Conservation (phyloP, 2,797 vertebrate species). For the Hypotaenidia philippensis region DNA sequence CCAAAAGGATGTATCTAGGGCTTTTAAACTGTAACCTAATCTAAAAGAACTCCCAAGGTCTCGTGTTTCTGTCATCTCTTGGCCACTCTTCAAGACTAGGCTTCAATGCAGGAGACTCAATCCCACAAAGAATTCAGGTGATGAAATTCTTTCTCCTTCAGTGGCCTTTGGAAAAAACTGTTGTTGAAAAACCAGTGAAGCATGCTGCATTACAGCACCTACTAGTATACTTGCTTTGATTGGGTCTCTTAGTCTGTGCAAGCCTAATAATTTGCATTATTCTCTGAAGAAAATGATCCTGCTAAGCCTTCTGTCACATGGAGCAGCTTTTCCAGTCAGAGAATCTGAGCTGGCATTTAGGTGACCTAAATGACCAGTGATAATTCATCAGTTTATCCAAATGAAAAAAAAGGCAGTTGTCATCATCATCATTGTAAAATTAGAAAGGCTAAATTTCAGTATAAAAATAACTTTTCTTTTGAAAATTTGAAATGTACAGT, state of each 20-base stretch:
- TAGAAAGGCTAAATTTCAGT: not conserved
- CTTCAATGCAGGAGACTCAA: not conserved
- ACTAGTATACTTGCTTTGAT: not conserved
- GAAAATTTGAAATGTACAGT: not conserved
- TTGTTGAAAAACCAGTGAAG: not conserved
- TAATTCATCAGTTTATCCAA: not conserved
- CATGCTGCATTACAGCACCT: not conserved
- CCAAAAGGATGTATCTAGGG: rapidly evolving
- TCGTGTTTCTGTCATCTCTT: not conserved
- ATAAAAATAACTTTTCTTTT: not conserved
- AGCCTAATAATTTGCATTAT: not conserved
- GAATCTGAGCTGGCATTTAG: conserved; percentile 27
- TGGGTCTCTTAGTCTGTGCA: not conserved
- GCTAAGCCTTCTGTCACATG: conserved; percentile 13
- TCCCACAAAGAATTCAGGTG: not conserved
- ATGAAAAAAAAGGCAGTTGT: not conserved
- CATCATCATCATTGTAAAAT: not conserved
- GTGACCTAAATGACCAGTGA: conserved; percentile 59
- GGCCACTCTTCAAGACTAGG: not conserved
- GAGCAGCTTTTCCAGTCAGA: not conserved
- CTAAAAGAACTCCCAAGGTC: not conserved
- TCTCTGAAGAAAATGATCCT: conserved; percentile 1
- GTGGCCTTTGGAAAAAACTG: not conserved
- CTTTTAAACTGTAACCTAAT: not conserved
- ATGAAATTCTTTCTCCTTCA: not conserved